A percentile compares a stretch with the other conserved stretches of the same genome.
These are phyloP conservation scores for Plectrocnemia conspersa DNA, from an alignment of 1,140 invertebrate genomes.

Conservation along the genomic window DNA sequence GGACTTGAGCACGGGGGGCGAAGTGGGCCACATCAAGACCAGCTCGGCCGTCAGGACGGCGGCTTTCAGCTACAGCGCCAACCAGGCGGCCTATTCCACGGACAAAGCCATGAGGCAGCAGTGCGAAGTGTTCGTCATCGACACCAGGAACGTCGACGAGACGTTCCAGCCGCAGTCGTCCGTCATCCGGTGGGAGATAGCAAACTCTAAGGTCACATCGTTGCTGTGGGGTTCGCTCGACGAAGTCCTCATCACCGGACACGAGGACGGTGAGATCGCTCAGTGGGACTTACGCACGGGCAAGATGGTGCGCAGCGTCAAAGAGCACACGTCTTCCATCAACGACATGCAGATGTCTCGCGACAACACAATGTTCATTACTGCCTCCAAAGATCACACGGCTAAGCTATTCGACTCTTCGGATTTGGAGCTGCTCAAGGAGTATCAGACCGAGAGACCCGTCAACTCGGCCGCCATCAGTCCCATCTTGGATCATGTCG, in stretches of 20 bases:
- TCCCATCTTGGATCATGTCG: constrained; percentile 90
- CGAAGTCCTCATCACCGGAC: constrained; percentile 87
- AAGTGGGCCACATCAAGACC: constrained; percentile 70
- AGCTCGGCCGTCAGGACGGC: constrained; percentile 88
- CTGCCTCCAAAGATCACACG: constrained; percentile 90
- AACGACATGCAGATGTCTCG: constrained; percentile 94
- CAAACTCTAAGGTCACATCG: constrained; percentile 78
- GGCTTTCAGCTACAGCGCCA: constrained; percentile 89
- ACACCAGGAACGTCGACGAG: constrained; percentile 68
- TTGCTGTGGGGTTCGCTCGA: constrained; percentile 90
- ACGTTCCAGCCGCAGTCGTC: constrained; percentile 48
- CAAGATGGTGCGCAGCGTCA: constrained; percentile 68
- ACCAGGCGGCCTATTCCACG: constrained; percentile 87
- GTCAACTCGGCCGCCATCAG: constrained; percentile 96
- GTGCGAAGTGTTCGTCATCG: constrained; percentile 85
- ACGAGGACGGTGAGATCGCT: constrained; percentile 87
- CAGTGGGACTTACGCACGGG: constrained; percentile 90
- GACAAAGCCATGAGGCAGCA: constrained; percentile 86
- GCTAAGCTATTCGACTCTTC: constrained; percentile 91
- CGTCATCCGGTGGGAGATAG: constrained; percentile 51
- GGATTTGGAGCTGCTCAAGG: constrained; percentile 80
- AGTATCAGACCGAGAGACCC: constrained; percentile 93
- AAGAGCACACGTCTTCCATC: constrained; percentile 81
- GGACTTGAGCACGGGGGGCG: constrained; percentile 78
- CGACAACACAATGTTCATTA: constrained; percentile 94